Evolutionary conservation across 1,140 invertebrate species (phyloP), one percentile per base, ranked within the genome.

Genomic region (Glossosoma conforme): DNA sequence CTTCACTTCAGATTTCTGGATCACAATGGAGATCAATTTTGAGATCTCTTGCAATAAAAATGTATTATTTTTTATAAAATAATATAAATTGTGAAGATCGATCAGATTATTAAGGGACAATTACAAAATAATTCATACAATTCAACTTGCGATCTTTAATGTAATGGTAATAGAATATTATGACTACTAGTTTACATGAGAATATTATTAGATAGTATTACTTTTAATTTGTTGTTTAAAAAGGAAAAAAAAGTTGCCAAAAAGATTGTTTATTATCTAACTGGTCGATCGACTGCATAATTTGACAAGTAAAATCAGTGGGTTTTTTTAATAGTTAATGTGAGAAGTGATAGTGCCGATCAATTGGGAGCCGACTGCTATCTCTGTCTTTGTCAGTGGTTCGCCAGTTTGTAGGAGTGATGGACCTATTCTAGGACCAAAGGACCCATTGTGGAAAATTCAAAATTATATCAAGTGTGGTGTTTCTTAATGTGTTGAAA

Each of bases 381-480:
- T 51, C 48, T 51, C 48, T 44, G 41, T 51, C 48, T 43, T 38
- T 51, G 48, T 51, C 48, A 51, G 48, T 51, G 48, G 48, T 51
- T 51, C 48, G 48, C 41, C 48, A 37, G 21, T 17, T 30, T 44
- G 48, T 9, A 22, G 28, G 36, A 40, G 24, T 48, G 22, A 48
- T 21, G 37, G 37, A 48, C 46, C 32, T 20, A 18, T 19, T 48
- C n/a, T n/a, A n/a, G n/a, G n/a, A n/a, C n/a, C n/a, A n/a, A n/a
- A n/a, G n/a, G n/a, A n/a, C n/a, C n/a, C n/a, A n/a, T n/a, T n/a
- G n/a, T n/a, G n/a, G n/a, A n/a, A n/a, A n/a, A n/a, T n/a, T n/a
- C n/a, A n/a, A n/a, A 28, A 8, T 28, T 8, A 8, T 6, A 28
- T 8, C n/a, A 28, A 28, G 24, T 28, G 24, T 28, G 24, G n/a